Conservation (phyloP, 2,888 invertebrate genomes). For the Calliopum simillimum region DNA sequence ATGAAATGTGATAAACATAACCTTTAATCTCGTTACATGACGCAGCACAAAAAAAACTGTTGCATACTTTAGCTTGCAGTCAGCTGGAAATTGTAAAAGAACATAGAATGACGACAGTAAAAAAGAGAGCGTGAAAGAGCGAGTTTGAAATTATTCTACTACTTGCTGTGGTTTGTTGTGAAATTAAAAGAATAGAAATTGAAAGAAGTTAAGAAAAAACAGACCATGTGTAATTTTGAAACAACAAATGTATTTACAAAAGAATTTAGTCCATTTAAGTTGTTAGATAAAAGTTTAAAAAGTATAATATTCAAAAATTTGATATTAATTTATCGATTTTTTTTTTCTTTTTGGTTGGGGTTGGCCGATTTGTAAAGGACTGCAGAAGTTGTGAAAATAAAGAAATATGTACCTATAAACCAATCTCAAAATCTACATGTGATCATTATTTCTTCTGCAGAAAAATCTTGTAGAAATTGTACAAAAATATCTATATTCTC, state of each 20-base stretch:
- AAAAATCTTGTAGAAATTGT: no score
- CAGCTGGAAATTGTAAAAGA: constrained; percentile 8
- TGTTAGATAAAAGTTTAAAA: neutral
- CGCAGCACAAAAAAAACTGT: constrained; percentile 15
- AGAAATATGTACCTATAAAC: no score
- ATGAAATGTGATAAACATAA: neutral
- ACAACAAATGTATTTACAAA: neutral
- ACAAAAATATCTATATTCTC: no score
- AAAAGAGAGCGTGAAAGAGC: constrained; percentile 33
- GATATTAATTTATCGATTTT: neutral
- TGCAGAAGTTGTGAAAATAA: no score
- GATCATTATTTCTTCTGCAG: no score
- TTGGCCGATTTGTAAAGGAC: no score
- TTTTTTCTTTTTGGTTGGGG: neutral
- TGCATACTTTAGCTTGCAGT: constrained; percentile 46
- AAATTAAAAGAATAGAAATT: constrained; percentile 45
- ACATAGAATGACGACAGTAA: neutral
- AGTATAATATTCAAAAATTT: neutral
- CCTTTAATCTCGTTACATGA: neutral
- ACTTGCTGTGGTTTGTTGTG: constrained; percentile 48
- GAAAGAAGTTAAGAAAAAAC: no score
- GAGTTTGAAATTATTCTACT: constrained; percentile 25
- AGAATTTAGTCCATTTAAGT: neutral
- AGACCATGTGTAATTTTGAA: neutral
- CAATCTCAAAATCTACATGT: no score